Base-by-base conservation (phyloP, 2,113 vertebrate genomes). In the Odobenus rosmarus region DNA sequence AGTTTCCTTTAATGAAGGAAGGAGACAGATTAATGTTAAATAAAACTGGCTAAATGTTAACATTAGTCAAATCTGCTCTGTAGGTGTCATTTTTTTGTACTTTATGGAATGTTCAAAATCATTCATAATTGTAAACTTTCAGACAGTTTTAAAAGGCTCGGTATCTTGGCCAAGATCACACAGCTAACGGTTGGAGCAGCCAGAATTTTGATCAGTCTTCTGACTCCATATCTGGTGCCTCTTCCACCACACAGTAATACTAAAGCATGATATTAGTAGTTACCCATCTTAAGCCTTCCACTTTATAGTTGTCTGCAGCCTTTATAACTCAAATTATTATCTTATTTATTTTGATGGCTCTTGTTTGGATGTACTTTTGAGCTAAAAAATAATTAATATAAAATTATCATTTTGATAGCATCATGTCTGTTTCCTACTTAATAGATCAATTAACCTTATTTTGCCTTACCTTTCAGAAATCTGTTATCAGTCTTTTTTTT, bases 141-240 rank as follows among this genome's bases (percentile, higher is more conserved):
- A 88, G 87, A 31, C 23, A 36, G 3, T 88, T 79, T 89, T 93
- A 33, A 89, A 92, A 81, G 21, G 51, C 13, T 92, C 46, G n/a
- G 39, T 88, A 46, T 57, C 69, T 85, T 85, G 24, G 13, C 55
- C 46, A 28, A 33, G 33, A 74, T 86, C 49, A 81, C n/a, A 46
- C 10, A 79, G 42, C 18, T 89, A 28, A 57, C 53, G 53, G 46
- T 80, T 85, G 42, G 46, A 80, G 9, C 46, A 36, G 7, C 36
- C 18, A 72, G 13, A 90, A 53, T 94, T 93, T 96, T 96, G 87
- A 81, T 81, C 3, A 49, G 13, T 74, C n/a, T 87, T 85, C 80
- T 88, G 67, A 39, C 49, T 88, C 33, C 6, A 28, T 36, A 72
- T 39, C 53, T 11, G 72, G 1, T 39, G 23, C 14, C 61, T 57